phyloP scores from a whole-genome alignment of 2,797 vertebrate species.

The Etheostoma perlongum region DNA sequence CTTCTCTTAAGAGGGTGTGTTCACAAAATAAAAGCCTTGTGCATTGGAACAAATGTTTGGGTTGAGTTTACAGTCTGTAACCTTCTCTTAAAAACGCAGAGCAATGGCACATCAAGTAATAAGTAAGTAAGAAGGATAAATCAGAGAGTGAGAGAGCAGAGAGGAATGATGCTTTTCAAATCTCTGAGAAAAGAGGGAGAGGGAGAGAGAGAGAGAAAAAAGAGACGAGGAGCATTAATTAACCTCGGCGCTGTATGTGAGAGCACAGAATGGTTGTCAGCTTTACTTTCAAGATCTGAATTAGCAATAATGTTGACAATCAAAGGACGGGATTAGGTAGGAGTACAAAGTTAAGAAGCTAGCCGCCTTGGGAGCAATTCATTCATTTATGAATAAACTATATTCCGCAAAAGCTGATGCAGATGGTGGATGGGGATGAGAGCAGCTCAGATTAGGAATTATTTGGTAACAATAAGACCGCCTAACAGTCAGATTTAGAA shows the following conservation, averaged over 20 bases:
- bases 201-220: slow-evolving; percentile 1
- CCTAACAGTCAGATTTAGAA: slow-evolving; percentile 39
- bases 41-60: slow-evolving; percentile 32
- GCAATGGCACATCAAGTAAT: slow-evolving; percentile 62
- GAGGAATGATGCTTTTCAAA: slow-evolving; percentile 65
- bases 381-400: slow-evolving; percentile 57
- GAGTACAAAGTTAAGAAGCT: slow-evolving; percentile 45
- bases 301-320: slow-evolving; percentile 56
- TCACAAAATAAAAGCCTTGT: slow-evolving; percentile 15
- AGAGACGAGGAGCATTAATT: slow-evolving; percentile 58
- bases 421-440: slow-evolving; percentile 43
- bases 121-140: slow-evolving; percentile 62
- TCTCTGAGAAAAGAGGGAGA: slow-evolving; percentile 41
- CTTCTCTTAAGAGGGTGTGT: neutral
- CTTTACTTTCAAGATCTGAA: slow-evolving; percentile 50
- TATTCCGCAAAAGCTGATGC: slow-evolving; percentile 37
- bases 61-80: slow-evolving; percentile 29
- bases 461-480: slow-evolving; percentile 44
- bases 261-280: slow-evolving; percentile 56
- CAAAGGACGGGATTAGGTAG: slow-evolving; percentile 53
- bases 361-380: slow-evolving; percentile 24
- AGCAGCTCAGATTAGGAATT: slow-evolving; percentile 59
- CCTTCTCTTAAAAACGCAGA: slow-evolving; percentile 36
- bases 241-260: slow-evolving; percentile 47
- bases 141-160: slow-evolving; percentile 26